phyloP scores from a whole-genome alignment of 2,797 vertebrate genomes.

The Semaprochilodus insignis region DNA sequence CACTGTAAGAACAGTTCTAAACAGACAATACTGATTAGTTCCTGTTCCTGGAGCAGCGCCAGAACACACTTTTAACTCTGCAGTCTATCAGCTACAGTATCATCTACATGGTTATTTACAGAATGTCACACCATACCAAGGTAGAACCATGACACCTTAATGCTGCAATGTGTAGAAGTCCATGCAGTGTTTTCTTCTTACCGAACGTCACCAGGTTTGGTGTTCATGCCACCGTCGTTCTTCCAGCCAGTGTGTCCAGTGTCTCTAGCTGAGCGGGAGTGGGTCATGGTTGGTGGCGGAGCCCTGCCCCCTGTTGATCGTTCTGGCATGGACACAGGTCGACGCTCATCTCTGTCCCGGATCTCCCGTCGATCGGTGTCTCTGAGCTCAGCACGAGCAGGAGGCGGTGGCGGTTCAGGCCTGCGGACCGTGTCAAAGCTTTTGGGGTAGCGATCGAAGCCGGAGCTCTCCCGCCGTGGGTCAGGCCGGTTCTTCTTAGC shows the following conservation, averaged over 20 bases:
- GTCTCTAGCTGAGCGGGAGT: constrained; percentile 86
- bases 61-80: too few species aligned
- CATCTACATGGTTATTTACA: too few species aligned
- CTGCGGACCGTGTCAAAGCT: constrained; percentile 88
- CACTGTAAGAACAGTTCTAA: too few species aligned
- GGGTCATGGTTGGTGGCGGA: constrained; percentile 79
- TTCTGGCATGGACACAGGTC: constrained; percentile 83
- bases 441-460: constrained; percentile 93
- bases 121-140: too few species aligned
- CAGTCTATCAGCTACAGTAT: too few species aligned
- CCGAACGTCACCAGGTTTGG: constrained; percentile 91
- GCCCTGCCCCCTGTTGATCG: constrained; percentile 74
- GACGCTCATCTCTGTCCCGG: constrained; percentile 86
- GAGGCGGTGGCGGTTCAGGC: constrained; percentile 80
- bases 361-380: constrained; percentile 90
- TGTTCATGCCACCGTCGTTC: constrained; percentile 80
- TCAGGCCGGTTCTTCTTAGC: constrained; percentile 89
- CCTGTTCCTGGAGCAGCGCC: too few species aligned
- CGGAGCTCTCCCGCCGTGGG: constrained; percentile 83
- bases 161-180: too few species aligned
- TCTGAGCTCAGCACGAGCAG: constrained; percentile 83
- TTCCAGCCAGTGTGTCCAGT: constrained; percentile 88
- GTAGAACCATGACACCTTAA: too few species aligned
- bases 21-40: too few species aligned
- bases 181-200: constrained; percentile 61